Base-by-base conservation (phyloP, 2,888 invertebrate genomes). In the Tetrapedia diversipes region DNA sequence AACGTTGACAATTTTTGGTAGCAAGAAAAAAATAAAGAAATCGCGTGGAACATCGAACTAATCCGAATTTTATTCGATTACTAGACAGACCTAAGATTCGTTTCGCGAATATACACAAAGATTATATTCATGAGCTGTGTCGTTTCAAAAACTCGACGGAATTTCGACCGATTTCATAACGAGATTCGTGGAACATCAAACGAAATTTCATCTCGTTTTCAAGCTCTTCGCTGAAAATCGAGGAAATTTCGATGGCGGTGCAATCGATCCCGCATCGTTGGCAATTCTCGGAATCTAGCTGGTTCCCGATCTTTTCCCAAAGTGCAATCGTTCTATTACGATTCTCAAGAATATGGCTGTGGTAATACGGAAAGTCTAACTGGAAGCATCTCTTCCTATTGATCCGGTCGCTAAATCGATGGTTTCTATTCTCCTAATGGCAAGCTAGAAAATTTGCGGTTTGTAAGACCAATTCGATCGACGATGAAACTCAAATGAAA, bases 111-210 rank as follows among this genome's bases (percentile, higher is more conserved):
- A 14, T 41, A 37, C 39, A 41, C 63, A 16, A 6, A 29, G 39
- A 64, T 56, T 54, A 43, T 56, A 45, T 51, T 75, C 47, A 32
- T 69, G 54, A 54, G 10, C 32, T 37, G n/a, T 54, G 34, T 22
- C 45, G 27, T 11, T 43, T 24, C 47, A 16, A 37, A 34, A 32
- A 37, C 10, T 43, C 39, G 54, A 37, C 34, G 63, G 54, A 63
- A 68, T 43, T 56, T 72, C 63, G 47, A 69, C 69, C 66, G 57
- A 64, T 16, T 66, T 22, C 63, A 39, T 39, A 24, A 16, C n/a
- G 43, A 47, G n/a, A 11, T 27, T 27, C 34, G 34, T 61, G 24
- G 32, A 11, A 11, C 22, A 34, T 34, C 34, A 32, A 0, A 22
- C 1, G 69, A 70, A 67, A 68, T 54, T 68, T 49, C 43, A 43